These are phyloP conservation scores for Cebidichthys violaceus DNA, from an alignment of 2,113 vertebrate genomes.

Conservation along the genomic window DNA sequence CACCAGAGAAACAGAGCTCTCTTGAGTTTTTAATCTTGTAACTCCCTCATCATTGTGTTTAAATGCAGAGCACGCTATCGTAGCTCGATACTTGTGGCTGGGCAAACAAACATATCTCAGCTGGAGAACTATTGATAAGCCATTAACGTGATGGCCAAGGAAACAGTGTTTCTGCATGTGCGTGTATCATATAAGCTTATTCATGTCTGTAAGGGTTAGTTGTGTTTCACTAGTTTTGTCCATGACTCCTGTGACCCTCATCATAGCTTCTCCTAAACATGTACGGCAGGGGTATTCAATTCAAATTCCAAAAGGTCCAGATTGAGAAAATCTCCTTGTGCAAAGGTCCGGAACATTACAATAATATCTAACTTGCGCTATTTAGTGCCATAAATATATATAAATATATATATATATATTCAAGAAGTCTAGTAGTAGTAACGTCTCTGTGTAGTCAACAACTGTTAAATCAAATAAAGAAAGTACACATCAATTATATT, in stretches of 20 bases:
- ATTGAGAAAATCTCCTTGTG: no score
- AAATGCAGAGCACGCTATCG: background rate
- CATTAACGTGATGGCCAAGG: background rate
- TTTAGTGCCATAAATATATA: no score
- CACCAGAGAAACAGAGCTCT: conserved; percentile 9
- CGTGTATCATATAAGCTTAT: background rate
- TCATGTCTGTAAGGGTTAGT: background rate
- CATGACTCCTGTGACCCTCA: background rate
- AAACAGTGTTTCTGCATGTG: background rate
- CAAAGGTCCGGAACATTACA: no score
- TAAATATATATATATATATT: no score
- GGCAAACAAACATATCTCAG: background rate
- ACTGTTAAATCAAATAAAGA: no score
- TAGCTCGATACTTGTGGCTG: background rate
- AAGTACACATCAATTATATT: no score
- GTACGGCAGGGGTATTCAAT: no score
- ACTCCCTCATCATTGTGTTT: background rate
- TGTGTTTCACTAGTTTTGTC: background rate
- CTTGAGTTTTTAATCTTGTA: background rate
- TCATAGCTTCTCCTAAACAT: background rate
- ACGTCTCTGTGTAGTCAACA: no score
- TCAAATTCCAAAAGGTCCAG: no score
- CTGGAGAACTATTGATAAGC: background rate
- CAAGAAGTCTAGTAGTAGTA: no score
- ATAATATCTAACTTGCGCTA: no score